A percentile compares a stretch with the other conserved stretches of the same genome.
These are phyloP conservation scores for Phyllotis vaccarum DNA, from an alignment of 2,797 vertebrate genomes.

Conservation along the genomic window DNA sequence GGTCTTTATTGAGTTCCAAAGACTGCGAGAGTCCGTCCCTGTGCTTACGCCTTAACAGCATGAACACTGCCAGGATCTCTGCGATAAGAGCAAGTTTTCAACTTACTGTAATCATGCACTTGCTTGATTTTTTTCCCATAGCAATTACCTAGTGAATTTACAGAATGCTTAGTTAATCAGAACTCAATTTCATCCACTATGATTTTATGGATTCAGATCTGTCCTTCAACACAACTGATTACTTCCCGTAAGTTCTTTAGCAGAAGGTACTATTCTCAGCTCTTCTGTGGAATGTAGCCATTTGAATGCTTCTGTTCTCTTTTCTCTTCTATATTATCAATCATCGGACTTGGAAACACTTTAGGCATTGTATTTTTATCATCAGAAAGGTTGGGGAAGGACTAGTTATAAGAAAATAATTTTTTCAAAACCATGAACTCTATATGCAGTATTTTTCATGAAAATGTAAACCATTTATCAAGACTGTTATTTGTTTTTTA, in stretches of 20 bases:
- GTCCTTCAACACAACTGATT: constrained; percentile 59
- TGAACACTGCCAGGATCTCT: not conserved
- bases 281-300: constrained; percentile 25
- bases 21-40: not conserved
- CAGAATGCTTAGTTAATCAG: constrained; percentile 7
- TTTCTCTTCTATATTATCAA: constrained; percentile 63
- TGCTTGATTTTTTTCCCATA: not conserved
- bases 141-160: constrained; percentile 30
- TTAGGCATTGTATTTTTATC: constrained; percentile 77
- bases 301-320: not conserved
- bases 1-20: not conserved
- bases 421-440: constrained; percentile 80
- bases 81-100: constrained; percentile 11
- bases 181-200: constrained; percentile 7
- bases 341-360: constrained; percentile 44
- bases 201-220: constrained; percentile 62
- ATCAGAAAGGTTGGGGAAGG: constrained; percentile 65
- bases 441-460: constrained; percentile 51
- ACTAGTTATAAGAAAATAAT: constrained; percentile 70
- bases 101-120: not conserved
- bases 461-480: constrained; percentile 69
- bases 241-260: constrained; percentile 65
- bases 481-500: constrained; percentile 71
- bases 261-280: not conserved
- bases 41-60: not conserved